phyloP scores from a whole-genome alignment of 2,888 invertebrate species.

The Erebia palarica region DNA sequence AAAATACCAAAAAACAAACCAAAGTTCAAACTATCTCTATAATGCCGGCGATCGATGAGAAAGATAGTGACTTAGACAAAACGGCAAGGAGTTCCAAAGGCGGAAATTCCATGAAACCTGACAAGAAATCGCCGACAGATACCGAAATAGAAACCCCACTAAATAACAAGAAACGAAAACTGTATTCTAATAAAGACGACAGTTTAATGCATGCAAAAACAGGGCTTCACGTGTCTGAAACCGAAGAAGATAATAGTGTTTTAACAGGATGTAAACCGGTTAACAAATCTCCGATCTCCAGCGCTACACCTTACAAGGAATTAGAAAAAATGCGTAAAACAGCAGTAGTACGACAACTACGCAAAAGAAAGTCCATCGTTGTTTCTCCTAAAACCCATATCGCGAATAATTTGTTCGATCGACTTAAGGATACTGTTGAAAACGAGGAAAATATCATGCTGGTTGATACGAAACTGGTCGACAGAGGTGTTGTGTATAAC shows the following conservation, averaged over 20 bases:
- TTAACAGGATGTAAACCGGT: slow-evolving; percentile 37
- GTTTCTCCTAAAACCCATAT: slow-evolving; percentile 57
- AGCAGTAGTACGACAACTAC: slow-evolving; percentile 44
- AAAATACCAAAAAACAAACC: slow-evolving; percentile 38
- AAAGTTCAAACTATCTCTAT: slow-evolving; percentile 17
- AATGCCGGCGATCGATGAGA: too few relatives aligned
- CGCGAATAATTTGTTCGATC: slow-evolving; percentile 60
- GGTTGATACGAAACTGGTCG: slow-evolving; percentile 46
- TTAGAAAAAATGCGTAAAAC: slow-evolving; percentile 59
- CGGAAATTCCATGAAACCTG: too few relatives aligned
- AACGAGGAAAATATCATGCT: slow-evolving; percentile 50
- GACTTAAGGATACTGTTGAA: slow-evolving; percentile 54
- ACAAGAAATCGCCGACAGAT: too few relatives aligned
- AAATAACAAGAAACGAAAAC: too few relatives aligned
- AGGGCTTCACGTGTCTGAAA: slow-evolving; percentile 42
- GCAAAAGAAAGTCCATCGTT: slow-evolving; percentile 45
- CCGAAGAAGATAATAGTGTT: slow-evolving; percentile 29
- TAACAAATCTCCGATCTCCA: slow-evolving; percentile 47
- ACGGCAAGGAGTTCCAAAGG: too few relatives aligned
- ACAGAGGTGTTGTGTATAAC: slow-evolving; percentile 56
- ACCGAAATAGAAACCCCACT: too few relatives aligned
- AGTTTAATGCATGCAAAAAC: slow-evolving; percentile 42
- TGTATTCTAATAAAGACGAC: too few relatives aligned
- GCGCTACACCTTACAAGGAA: slow-evolving; percentile 62
- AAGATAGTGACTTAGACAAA: too few relatives aligned